phyloP scores from a whole-genome alignment of 2,113 vertebrate species.

The Tenebrosternarchus preto region DNA sequence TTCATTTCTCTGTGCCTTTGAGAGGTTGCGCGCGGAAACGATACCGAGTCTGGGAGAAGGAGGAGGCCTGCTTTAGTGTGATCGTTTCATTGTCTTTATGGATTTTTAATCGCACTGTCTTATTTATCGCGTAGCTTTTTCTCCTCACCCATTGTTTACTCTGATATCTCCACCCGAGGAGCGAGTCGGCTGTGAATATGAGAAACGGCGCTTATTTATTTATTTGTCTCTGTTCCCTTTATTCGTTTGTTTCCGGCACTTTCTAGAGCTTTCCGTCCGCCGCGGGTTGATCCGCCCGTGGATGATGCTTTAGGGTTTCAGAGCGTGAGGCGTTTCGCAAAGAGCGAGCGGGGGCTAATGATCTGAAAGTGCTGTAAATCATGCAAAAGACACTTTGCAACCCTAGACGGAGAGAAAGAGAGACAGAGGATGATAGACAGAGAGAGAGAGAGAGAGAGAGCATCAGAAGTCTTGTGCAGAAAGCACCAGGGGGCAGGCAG shows the following conservation, averaged over 20 bases:
- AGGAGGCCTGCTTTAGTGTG: constrained; percentile 59
- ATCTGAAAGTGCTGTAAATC: constrained; percentile 76
- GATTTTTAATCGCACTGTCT: constrained; percentile 65
- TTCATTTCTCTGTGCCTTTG: constrained; percentile 67
- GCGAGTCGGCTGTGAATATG: constrained; percentile 19
- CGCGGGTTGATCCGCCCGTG: constrained; percentile 52
- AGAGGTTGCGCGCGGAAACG: constrained; percentile 53
- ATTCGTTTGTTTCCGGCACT: constrained; percentile 44
- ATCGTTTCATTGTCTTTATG: constrained; percentile 67
- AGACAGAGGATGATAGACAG: constrained; percentile 19
- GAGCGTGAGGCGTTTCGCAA: constrained; percentile 54
- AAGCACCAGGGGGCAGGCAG: constrained; percentile 72
- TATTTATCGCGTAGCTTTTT: constrained; percentile 61
- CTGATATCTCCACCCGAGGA: constrained; percentile 40
- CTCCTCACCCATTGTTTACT: constrained; percentile 52
- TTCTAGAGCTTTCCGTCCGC: constrained; percentile 46
- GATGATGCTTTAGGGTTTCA: background rate
- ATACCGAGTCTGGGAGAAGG: constrained; percentile 47
- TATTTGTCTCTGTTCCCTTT: constrained; percentile 5
- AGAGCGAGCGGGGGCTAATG: constrained; percentile 71
- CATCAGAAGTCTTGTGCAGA: constrained; percentile 68
- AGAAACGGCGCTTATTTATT: constrained; percentile 43
- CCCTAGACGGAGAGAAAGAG: constrained; percentile 40
- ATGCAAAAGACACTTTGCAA: constrained; percentile 71
- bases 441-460: constrained; percentile 42